These are phyloP conservation scores for Drosophila rubida DNA, from an alignment of 2,888 invertebrate genomes.

Conservation along the genomic window DNA sequence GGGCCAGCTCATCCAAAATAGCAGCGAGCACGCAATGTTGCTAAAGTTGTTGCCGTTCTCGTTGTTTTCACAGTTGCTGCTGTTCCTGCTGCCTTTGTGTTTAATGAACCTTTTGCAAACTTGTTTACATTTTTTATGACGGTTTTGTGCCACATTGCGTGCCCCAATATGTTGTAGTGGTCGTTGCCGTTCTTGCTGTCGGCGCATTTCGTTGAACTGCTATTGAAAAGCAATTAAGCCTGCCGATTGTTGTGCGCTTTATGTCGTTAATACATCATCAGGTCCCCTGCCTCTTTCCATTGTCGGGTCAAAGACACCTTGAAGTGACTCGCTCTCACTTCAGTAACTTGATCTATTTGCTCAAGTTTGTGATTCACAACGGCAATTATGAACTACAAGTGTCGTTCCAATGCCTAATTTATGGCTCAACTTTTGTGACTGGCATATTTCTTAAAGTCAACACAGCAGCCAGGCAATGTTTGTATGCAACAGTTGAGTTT, in stretches of 20 bases:
- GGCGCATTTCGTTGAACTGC: conserved; percentile 33
- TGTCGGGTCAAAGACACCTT: conserved; percentile 20
- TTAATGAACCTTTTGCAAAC: conserved; percentile 61
- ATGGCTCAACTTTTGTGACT: neutral
- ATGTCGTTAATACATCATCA: conserved; percentile 28
- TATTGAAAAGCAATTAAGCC: conserved; percentile 68
- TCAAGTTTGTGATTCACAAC: neutral
- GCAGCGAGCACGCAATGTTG: conserved; percentile 66
- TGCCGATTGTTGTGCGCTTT: conserved; percentile 30
- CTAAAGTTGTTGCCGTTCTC: conserved; percentile 12
- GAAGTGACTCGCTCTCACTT: neutral
- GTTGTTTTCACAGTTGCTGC: neutral
- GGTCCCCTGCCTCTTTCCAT: conserved; percentile 8
- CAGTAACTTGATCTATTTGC: neutral
- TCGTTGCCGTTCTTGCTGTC: conserved; percentile 5
- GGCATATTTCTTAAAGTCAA: neutral
- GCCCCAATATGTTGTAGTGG: conserved; percentile 20
- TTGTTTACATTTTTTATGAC: conserved; percentile 70
- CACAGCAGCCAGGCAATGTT: neutral
- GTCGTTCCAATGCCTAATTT: neutral
- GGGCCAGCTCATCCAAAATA: conserved; percentile 69
- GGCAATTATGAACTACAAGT: neutral
- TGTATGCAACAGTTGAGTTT: neutral
- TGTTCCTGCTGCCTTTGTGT: conserved; percentile 37
- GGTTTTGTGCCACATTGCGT: conserved; percentile 54